These are phyloP conservation scores for Pogonomyrmex californicus DNA, from an alignment of 1,140 invertebrate species.

Conservation along the genomic window DNA sequence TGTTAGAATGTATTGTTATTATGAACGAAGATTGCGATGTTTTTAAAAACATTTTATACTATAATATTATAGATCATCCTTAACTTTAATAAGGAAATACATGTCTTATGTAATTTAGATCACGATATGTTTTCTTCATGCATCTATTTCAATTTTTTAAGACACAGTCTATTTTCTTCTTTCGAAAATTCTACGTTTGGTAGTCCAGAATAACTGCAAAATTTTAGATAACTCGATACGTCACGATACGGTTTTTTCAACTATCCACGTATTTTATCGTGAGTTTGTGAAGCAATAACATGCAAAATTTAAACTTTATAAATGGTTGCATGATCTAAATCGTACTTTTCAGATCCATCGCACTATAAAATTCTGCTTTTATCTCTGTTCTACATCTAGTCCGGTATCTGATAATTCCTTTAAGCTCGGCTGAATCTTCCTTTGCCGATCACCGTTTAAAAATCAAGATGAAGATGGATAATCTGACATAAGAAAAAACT, in stretches of 20 bases:
- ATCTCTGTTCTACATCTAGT: neutral
- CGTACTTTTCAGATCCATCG: neutral
- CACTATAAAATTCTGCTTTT: neutral
- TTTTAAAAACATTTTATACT: too few relatives aligned
- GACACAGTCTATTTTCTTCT: neutral
- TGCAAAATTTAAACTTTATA: conserved; percentile 6
- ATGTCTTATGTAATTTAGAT: neutral
- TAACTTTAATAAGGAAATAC: too few relatives aligned
- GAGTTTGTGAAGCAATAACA: neutral
- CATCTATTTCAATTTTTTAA: conserved; percentile 22
- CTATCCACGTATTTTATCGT: neutral
- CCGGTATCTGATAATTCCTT: neutral
- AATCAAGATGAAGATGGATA: neutral
- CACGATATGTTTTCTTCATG: neutral
- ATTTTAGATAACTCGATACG: conserved; percentile 20
- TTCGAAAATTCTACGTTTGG: neutral
- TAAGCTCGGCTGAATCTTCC: neutral
- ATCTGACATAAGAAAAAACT: neutral
- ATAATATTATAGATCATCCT: too few relatives aligned
- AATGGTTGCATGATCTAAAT: neutral
- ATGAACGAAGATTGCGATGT: too few relatives aligned
- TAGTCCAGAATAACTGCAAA: neutral
- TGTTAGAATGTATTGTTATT: too few relatives aligned
- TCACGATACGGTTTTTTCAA: neutral
- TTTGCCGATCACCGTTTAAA: neutral